Evolutionary conservation across 2,888 invertebrate genomes (phyloP).

Genomic region (Galerucella calmariensis): DNA sequence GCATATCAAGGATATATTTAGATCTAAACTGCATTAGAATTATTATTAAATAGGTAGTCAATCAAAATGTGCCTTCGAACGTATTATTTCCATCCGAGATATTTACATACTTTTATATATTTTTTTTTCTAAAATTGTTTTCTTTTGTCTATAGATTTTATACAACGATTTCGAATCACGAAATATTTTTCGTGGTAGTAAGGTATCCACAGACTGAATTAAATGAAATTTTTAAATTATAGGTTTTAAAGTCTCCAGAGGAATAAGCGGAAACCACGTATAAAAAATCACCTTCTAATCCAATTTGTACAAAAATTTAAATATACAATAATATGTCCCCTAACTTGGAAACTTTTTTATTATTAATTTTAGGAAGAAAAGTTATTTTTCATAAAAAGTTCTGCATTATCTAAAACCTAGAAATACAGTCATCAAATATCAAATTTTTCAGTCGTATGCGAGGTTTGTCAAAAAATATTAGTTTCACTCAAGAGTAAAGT

Average conservation of each 20-base stretch:
- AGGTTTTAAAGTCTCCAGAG: constrained; percentile 21
- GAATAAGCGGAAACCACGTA: too few relatives aligned
- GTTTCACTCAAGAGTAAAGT: too few relatives aligned
- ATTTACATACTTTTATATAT: constrained; percentile 40
- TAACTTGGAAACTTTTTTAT: too few relatives aligned
- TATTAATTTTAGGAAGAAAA: too few relatives aligned
- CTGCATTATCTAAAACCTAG: too few relatives aligned
- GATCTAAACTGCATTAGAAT: constrained; percentile 21
- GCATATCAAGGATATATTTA: constrained; percentile 6
- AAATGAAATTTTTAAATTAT: constrained; percentile 22
- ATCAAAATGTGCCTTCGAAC: constrained; percentile 40
- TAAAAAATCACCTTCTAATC: too few relatives aligned
- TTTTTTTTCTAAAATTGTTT: constrained; percentile 7
- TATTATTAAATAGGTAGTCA: constrained; percentile 42
- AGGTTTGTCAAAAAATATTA: too few relatives aligned
- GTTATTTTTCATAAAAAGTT: too few relatives aligned
- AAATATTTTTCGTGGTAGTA: constrained; percentile 38
- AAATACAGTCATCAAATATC: too few relatives aligned
- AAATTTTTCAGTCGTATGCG: too few relatives aligned
- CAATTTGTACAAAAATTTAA: too few relatives aligned
- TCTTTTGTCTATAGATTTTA: constrained; percentile 30
- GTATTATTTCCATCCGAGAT: constrained; percentile 39
- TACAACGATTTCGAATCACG: constrained; percentile 42
- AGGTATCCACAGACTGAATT: neutral
- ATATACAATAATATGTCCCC: too few relatives aligned